Base-by-base conservation (phyloP, 2,888 invertebrate genomes). In the Mythimna pallens region DNA sequence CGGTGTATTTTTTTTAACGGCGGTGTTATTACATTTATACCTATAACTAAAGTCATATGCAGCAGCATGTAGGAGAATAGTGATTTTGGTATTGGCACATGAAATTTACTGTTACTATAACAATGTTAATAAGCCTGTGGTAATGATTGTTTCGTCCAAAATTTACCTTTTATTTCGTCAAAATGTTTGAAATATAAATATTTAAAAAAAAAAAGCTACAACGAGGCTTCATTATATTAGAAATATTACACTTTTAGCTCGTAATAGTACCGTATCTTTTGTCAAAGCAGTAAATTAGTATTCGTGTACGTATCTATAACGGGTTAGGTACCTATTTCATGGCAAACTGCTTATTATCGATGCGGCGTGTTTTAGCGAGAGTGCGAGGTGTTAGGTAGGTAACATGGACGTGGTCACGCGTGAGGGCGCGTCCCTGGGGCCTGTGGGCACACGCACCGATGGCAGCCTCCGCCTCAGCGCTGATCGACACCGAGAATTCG, bases 371-470 rank as follows among this genome's bases (percentile, higher is more conserved):
- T 73, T 69, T 65, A 57, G 34, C 62, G 30, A 74, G 82, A 78
- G 80, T 73, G 58, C 25, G 66, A 67, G n/a, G 65, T 74, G 76
- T 36, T 71, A 78, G 64, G 81, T 87, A 84, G 85, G 84, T 87
- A 86, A 83, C 50, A 82, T 84, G 78, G 82, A 87, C 83, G 83
- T 87, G 86, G 89, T 90, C 89, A 94, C 92, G 95, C 93, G 89
- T 92, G 90, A 93, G 82, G 89, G 92, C 88, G 72, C 85, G 80
- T 81, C 83, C 74, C 82, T 65, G 77, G 58, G 79, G 86, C 73
- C 86, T 82, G 87, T 90, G 91, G 86, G 88, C 90, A 89, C 90
- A 92, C 95, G 95, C 95, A 94, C 94, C 94, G 91, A 74, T 94
- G 93, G 76, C 88, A 90, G 87, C 88, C 89, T 83, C 82, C 83